Conservation (phyloP, 2,888 invertebrate genomes). For the Eupithecia subumbrata region DNA sequence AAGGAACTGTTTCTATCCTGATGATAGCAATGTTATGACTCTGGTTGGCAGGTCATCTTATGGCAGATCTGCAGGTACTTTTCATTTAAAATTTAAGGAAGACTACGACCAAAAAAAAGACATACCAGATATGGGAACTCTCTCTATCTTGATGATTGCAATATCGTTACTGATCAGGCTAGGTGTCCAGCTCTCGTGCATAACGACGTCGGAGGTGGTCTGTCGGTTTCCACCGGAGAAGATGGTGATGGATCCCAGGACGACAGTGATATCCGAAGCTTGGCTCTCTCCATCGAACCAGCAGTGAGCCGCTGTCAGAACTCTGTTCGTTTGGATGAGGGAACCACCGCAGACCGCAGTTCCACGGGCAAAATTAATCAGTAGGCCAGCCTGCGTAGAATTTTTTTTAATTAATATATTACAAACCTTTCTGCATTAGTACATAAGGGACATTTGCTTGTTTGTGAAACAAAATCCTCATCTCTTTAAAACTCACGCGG, state of each 20-base stretch:
- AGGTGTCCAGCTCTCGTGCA: conserved; percentile 55
- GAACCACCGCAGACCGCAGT: conserved; percentile 56
- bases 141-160: conserved; percentile 43
- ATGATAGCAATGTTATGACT: too few relatives aligned
- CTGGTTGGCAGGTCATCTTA: too few relatives aligned
- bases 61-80: too few relatives aligned
- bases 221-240: conserved; percentile 50
- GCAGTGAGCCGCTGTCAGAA: conserved; percentile 48
- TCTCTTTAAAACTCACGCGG: too few relatives aligned
- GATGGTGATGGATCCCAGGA: conserved; percentile 53
- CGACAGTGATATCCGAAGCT: conserved; percentile 50
- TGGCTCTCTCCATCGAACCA: conserved; percentile 48
- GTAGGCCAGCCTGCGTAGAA: conserved; percentile 41
- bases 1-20: too few relatives aligned
- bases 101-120: too few relatives aligned
- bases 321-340: conserved; percentile 44
- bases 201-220: conserved; percentile 45
- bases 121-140: too few relatives aligned
- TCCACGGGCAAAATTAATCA: conserved; percentile 21
- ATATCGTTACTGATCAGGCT: conserved; percentile 53
- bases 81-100: too few relatives aligned
- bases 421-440: too few relatives aligned
- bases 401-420: too few relatives aligned
- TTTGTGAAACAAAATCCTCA: too few relatives aligned
- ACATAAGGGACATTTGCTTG: too few relatives aligned